A percentile compares a stretch with the other conserved stretches of the same genome.
Conservation (phyloP, 2,113 vertebrate species). For the Phoenicopterus ruber region DNA sequence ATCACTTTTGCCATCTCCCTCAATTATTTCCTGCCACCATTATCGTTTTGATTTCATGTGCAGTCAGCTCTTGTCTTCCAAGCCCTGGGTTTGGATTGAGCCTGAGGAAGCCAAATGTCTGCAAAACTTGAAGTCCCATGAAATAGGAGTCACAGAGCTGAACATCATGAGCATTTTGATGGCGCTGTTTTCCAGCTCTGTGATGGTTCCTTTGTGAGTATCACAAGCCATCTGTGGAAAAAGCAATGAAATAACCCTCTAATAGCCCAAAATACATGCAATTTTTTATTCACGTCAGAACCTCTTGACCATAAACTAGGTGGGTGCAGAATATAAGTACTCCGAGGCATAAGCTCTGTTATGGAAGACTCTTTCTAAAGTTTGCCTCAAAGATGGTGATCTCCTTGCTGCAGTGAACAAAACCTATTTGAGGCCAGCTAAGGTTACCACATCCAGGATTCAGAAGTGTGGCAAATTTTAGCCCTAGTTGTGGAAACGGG, state of each 20-base stretch:
- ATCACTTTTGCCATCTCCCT: slow-evolving; percentile 30
- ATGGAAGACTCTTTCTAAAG: not conserved
- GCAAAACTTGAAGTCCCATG: slow-evolving; percentile 45
- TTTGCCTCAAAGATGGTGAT: not conserved
- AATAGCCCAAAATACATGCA: not conserved
- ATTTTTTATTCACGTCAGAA: not conserved
- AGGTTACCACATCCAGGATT: not conserved
- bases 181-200: not conserved
- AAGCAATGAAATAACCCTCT: not conserved
- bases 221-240: not conserved
- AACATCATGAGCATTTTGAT: slow-evolving; percentile 4
- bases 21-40: slow-evolving; percentile 44
- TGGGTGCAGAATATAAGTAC: not conserved
- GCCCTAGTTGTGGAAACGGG: not conserved
- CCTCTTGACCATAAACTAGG: not conserved
- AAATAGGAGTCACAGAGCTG: slow-evolving; percentile 47
- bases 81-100: slow-evolving; percentile 28
- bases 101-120: slow-evolving; percentile 54
- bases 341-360: not conserved
- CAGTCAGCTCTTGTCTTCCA: slow-evolving; percentile 43
- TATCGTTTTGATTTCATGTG: slow-evolving; percentile 5
- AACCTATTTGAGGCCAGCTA: not conserved
- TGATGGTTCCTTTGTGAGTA: not conserved
- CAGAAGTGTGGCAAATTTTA: not conserved
- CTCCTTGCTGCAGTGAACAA: not conserved